Conservation (phyloP, 2,113 vertebrate species). For the Sciurus niger region DNA sequence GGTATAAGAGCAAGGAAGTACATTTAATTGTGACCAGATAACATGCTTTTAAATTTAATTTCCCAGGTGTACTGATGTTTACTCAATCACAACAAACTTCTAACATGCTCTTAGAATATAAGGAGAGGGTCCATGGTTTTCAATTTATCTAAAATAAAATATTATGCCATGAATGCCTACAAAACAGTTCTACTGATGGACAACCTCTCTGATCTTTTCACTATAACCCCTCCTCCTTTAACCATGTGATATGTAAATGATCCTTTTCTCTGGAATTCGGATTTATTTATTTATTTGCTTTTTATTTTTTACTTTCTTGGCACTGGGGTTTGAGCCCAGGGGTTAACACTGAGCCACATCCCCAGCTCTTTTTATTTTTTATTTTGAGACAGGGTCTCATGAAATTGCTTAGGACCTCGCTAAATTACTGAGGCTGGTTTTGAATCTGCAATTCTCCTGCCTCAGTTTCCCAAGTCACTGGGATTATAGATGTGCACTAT, state of each 20-base stretch:
- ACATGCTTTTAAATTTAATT: constrained; percentile 28
- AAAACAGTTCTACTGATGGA: not conserved
- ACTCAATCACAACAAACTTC: constrained; percentile 28
- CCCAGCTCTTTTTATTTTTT: too few relatives aligned
- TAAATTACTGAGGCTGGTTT: too few relatives aligned
- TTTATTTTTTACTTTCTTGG: too few relatives aligned
- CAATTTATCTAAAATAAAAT: not conserved
- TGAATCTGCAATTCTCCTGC: too few relatives aligned
- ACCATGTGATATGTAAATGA: not conserved
- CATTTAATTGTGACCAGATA: not conserved
- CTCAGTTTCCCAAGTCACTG: too few relatives aligned
- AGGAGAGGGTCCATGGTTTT: not conserved
- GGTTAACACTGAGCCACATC: too few relatives aligned
- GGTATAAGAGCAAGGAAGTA: not conserved
- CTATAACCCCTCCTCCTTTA: not conserved
- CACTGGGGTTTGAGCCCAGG: too few relatives aligned
- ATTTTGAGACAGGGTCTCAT: too few relatives aligned
- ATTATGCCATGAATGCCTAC: not conserved
- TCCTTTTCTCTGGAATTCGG: constrained; percentile 23
- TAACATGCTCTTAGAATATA: not conserved
- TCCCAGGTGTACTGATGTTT: not conserved
- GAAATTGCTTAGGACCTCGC: too few relatives aligned
- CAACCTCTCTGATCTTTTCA: not conserved
- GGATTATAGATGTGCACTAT: too few relatives aligned
- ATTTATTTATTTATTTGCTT: not conserved